phyloP scores from a whole-genome alignment of 1,140 invertebrate genomes.

The Hetaerina americana region DNA sequence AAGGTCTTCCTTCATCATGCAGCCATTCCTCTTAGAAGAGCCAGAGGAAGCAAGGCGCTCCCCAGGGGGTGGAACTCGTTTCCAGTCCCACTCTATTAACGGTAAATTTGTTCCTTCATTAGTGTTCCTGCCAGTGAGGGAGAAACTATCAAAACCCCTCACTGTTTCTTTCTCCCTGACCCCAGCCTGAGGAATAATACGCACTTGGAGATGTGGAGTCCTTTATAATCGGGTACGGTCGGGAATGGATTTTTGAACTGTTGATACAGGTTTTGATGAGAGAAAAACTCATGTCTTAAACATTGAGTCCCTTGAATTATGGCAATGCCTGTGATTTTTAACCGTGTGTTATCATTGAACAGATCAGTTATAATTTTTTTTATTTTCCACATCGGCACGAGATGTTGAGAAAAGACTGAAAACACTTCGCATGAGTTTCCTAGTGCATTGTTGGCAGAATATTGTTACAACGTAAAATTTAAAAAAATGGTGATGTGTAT shows the following conservation, averaged over 20 bases:
- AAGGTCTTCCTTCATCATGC: slow-evolving; percentile 50
- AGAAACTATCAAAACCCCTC: slow-evolving; percentile 62
- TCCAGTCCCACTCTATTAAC: slow-evolving; percentile 21
- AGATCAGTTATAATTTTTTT: slow-evolving; percentile 1
- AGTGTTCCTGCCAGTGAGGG: slow-evolving; percentile 80
- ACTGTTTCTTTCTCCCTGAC: slow-evolving; percentile 84
- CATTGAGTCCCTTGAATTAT: not conserved
- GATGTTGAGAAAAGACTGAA: not conserved
- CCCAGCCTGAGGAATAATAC: slow-evolving; percentile 39
- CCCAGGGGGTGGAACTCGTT: slow-evolving; percentile 2
- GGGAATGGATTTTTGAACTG: not conserved
- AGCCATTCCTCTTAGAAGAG: slow-evolving; percentile 71
- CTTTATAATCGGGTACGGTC: not conserved
- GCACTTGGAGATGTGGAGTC: not conserved
- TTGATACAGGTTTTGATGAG: not conserved
- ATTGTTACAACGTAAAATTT: slow-evolving; percentile 1
- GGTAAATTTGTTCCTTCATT: slow-evolving; percentile 69
- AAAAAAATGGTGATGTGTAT: not conserved
- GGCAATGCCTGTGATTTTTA: not conserved
- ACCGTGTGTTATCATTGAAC: not conserved
- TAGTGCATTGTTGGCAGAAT: not conserved
- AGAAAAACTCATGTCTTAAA: not conserved
- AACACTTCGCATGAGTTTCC: not conserved
- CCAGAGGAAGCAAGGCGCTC: slow-evolving; percentile 17
- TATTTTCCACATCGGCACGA: not conserved